phyloP scores from a whole-genome alignment of 1,140 invertebrate species.

The Muscidifurax raptorellus region DNA sequence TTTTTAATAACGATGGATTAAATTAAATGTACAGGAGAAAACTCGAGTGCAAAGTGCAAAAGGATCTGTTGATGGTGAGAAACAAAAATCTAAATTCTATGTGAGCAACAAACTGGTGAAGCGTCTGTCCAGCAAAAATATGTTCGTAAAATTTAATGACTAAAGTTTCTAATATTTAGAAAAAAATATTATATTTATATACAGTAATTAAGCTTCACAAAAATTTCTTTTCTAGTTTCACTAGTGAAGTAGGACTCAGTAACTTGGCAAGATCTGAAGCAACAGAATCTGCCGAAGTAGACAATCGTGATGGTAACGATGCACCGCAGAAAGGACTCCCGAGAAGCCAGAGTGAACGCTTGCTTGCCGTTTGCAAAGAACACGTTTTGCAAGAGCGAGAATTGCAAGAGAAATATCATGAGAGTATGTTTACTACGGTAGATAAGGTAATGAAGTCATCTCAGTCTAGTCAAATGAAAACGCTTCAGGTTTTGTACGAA shows the following conservation, averaged over 20 bases:
- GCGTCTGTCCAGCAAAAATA: conserved; percentile 87
- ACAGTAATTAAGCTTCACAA: conserved; percentile 8
- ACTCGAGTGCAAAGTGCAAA: conserved; percentile 79
- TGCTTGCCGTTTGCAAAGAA: conserved; percentile 81
- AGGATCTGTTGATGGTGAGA: conserved; percentile 77
- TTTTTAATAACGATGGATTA: not conserved
- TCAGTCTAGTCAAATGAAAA: conserved; percentile 87
- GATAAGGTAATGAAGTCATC: conserved; percentile 88
- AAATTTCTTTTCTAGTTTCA: conserved; percentile 65
- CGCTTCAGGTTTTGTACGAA: conserved; percentile 79
- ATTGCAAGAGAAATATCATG: conserved; percentile 89
- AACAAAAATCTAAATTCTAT: conserved; percentile 82
- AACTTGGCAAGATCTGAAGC: conserved; percentile 66
- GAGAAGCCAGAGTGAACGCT: conserved; percentile 81
- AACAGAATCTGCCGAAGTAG: conserved; percentile 70
- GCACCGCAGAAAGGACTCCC: conserved; percentile 69
- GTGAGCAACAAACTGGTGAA: conserved; percentile 86
- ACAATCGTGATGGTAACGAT: conserved; percentile 72
- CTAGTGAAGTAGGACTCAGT: conserved; percentile 63
- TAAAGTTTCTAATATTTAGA: not conserved
- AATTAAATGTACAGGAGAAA: conserved; percentile 73
- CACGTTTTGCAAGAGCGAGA: conserved; percentile 86
- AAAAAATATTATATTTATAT: not conserved
- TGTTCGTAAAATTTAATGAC: conserved; percentile 78
- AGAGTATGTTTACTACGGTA: conserved; percentile 83